Conservation (phyloP, 2,888 invertebrate species). For the Stenodera caucasica region DNA sequence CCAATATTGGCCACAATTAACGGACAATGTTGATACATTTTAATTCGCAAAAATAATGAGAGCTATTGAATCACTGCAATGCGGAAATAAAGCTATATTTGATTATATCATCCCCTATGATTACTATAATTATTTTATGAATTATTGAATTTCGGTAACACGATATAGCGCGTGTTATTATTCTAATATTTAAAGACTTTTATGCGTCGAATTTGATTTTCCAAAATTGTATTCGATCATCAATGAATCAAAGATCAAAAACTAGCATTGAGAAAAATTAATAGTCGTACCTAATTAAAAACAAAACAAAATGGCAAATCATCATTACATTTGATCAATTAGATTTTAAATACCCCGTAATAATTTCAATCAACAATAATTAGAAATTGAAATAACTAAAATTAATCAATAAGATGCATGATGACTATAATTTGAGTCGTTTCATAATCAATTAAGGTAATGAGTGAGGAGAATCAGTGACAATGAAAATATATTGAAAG, state of each 20-base stretch:
- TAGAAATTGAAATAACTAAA: not conserved
- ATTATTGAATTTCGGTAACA: too few species aligned
- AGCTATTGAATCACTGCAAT: not conserved
- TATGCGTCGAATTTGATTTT: too few species aligned
- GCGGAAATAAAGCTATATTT: not conserved
- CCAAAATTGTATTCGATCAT: too few species aligned
- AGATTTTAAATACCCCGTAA: not conserved
- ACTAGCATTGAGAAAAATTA: too few species aligned
- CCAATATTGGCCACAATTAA: not conserved
- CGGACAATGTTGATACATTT: conserved; percentile 7
- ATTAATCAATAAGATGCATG: not conserved
- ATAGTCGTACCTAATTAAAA: too few species aligned
- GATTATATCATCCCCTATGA: not conserved
- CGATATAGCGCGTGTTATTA: too few species aligned
- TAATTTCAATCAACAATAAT: not conserved
- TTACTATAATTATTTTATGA: too few species aligned
- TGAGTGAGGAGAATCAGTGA: not conserved
- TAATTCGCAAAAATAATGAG: too few species aligned
- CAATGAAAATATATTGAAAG: not conserved
- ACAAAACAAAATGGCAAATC: too few species aligned
- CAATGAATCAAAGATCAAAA: too few species aligned
- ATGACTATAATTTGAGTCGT: conserved; percentile 19
- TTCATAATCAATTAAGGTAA: conserved; percentile 18
- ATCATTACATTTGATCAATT: not conserved
- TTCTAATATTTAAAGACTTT: too few species aligned